Conservation (phyloP, 2,888 invertebrate species). For the Koerneria pararmatus region DNA sequence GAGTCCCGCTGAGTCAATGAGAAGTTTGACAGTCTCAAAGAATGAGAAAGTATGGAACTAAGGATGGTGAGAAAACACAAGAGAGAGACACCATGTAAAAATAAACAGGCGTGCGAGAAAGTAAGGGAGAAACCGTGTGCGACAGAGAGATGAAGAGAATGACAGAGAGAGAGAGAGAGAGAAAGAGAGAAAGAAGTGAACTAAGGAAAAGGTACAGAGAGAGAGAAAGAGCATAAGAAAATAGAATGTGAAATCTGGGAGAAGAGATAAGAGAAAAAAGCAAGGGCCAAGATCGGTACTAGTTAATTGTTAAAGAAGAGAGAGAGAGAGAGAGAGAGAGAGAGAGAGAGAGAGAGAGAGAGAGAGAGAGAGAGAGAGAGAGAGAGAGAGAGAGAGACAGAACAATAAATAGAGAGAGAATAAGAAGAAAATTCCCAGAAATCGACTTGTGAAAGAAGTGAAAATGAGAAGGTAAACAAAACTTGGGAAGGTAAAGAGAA, state of each 20-base stretch:
- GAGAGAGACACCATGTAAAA: background rate
- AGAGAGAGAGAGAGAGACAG: too few species aligned
- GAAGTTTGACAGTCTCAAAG: too few species aligned
- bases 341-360: background rate
- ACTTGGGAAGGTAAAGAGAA: background rate
- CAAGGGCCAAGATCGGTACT: background rate
- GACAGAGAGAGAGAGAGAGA: too few species aligned
- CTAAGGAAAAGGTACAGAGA: background rate
- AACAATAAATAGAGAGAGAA: background rate
- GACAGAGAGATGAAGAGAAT: too few species aligned
- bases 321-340: background rate
- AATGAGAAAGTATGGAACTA: too few species aligned
- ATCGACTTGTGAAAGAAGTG: background rate
- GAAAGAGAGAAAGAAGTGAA: background rate
- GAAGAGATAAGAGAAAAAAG: too few species aligned
- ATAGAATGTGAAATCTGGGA: background rate
- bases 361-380: constrained; percentile 7
- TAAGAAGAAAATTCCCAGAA: background rate
- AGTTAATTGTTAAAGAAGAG: background rate
- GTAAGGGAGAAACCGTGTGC: too few species aligned
- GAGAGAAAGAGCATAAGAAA: constrained; percentile 8
- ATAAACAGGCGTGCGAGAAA: too few species aligned
- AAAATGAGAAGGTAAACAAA: background rate
- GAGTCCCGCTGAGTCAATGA: too few species aligned
- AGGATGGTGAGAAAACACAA: background rate